Evolutionary conservation across 2,888 invertebrate genomes (phyloP).

Genomic region (Allolobophora icterica): DNA sequence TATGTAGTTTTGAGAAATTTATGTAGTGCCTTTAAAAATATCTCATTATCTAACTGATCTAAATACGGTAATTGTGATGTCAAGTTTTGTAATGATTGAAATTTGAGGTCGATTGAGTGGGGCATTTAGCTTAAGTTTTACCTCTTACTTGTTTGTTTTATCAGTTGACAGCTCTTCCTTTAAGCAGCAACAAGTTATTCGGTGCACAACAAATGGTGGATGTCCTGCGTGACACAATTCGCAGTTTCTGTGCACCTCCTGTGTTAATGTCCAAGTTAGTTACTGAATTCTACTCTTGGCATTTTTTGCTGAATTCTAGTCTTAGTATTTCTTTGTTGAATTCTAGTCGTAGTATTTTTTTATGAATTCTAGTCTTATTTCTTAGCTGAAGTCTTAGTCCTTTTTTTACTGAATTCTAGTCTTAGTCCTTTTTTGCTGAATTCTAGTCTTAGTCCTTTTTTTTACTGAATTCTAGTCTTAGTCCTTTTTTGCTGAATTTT

Average conservation of each 20-base stretch:
- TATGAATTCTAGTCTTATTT: background rate
- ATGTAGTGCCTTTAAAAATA: too few species aligned
- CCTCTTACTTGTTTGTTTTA: background rate
- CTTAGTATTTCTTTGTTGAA: background rate
- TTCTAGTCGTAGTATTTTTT: background rate
- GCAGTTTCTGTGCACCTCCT: slow-evolving; percentile 87
- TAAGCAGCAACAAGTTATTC: slow-evolving; percentile 63
- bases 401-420: background rate
- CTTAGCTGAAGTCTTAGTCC: background rate
- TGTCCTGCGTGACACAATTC: slow-evolving; percentile 83
- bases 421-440: background rate
- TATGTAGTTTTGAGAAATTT: too few species aligned
- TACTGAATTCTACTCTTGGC: background rate
- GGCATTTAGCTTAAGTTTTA: background rate
- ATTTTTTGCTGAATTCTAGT: too few species aligned
- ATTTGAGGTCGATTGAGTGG: background rate
- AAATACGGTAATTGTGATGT: too few species aligned
- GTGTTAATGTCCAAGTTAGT: slow-evolving; percentile 76
- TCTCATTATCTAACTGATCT: too few species aligned
- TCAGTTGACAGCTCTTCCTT: slow-evolving; percentile 2
- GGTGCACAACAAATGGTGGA: slow-evolving; percentile 76
- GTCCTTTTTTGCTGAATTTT: background rate
- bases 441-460: background rate
- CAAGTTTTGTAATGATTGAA: too few species aligned
- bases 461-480: background rate